These are phyloP conservation scores for Cuculus canorus DNA, from an alignment of 2,797 vertebrate species.

Conservation along the genomic window DNA sequence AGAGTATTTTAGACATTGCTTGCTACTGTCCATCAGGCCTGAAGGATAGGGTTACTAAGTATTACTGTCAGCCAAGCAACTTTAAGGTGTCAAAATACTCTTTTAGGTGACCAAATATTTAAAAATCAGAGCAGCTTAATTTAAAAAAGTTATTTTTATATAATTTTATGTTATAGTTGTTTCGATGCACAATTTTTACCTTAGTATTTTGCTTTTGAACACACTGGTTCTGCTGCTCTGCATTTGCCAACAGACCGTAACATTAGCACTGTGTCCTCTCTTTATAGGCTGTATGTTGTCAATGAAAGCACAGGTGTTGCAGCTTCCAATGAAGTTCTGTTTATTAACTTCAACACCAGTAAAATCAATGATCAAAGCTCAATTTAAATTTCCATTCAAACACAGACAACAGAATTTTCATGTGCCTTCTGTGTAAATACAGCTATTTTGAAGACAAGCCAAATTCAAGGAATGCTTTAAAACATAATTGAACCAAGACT, in stretches of 20 bases:
- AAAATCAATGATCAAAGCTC: background rate
- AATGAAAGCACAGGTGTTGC: background rate
- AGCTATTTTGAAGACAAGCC: background rate
- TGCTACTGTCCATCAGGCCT: background rate
- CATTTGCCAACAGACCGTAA: rapidly evolving
- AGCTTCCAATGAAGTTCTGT: background rate
- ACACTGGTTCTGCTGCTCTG: background rate
- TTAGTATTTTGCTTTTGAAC: background rate
- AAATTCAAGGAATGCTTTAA: background rate
- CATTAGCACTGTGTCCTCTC: background rate
- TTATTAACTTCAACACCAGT: background rate
- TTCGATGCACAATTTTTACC: background rate
- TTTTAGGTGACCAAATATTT: background rate
- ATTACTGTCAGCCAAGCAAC: background rate
- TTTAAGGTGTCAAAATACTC: background rate
- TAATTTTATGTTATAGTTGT: too few species aligned
- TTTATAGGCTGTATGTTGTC: rapidly evolving
- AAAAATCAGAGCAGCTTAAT: background rate
- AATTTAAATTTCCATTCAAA: background rate
- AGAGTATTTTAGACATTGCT: background rate
- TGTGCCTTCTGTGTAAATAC: background rate
- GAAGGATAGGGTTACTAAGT: background rate
- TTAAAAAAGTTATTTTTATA: too few species aligned
- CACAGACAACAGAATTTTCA: background rate
- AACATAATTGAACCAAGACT: background rate